Evolutionary conservation across 64 coral and sea anemone genomes (phyloP).

Genomic region (Stylophora pistillata): DNA sequence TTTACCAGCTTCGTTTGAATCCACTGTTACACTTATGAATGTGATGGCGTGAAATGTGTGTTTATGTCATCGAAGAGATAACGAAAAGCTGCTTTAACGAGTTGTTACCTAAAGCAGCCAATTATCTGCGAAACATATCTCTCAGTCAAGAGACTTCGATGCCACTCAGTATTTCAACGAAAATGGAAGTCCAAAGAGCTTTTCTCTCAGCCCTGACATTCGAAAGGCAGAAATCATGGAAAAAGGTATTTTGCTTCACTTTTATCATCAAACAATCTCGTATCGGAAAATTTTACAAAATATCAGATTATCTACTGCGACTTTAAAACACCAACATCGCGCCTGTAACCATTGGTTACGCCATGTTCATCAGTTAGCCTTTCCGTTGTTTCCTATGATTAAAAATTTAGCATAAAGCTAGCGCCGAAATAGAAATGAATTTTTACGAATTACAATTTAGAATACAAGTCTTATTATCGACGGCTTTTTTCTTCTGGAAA

Average conservation of each 20-base stretch:
- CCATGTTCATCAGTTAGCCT: background rate
- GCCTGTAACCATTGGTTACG: background rate
- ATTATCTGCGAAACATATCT: background rate
- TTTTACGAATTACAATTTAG: background rate
- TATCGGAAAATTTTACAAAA: background rate
- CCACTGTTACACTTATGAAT: background rate
- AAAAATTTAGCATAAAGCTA: background rate
- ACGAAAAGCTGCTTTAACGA: background rate
- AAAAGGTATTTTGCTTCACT: background rate
- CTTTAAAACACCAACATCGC: background rate
- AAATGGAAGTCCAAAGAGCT: conserved; percentile 17
- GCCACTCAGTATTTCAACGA: background rate
- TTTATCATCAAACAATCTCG: background rate
- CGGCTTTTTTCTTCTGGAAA: background rate
- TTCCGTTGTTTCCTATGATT: background rate
- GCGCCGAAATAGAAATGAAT: background rate
- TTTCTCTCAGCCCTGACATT: background rate
- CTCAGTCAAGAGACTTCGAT: background rate
- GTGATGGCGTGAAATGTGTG: background rate
- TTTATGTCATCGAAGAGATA: background rate
- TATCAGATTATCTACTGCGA: background rate
- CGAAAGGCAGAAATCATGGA: conserved; percentile 39
- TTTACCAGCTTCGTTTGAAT: background rate
- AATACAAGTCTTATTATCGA: background rate
- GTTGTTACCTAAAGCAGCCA: background rate